Base-by-base conservation (phyloP, 2,797 vertebrate species). In the Hybognathus amarus region DNA sequence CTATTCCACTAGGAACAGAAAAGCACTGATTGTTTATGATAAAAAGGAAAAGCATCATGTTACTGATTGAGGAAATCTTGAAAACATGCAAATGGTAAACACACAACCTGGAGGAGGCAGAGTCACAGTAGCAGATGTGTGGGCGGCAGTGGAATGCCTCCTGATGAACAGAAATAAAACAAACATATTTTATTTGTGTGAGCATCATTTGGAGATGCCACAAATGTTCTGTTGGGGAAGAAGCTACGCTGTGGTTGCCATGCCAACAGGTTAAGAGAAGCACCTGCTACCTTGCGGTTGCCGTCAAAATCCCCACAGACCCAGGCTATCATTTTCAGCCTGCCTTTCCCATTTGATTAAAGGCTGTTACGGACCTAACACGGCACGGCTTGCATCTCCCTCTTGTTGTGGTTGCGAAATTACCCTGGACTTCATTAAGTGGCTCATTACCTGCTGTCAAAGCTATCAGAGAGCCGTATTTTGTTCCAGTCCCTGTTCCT, bases 381-480 rank as follows among this genome's bases (percentile, higher is more conserved):
- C 82, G 15, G 50, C 63, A 54, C 18, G 33, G 33, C 56, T 75
- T 79, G 47, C 76, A 27, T 77, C 76, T 63, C 64, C 22, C 66
- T 69, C 76, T 83, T 70, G 82, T 85, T 84, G 70, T 84, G 71
- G 76, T 78, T 82, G 69, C 50, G 13, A 82, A 88, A 85, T 82
- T 82, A 83, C 79, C 84, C 52, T n/a, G 61, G 84, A 89, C 84
- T 88, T 87, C 82, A 80, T 89, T 84, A 85, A 84, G 76, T 73
- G 81, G 64, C 84, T 87, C 88, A 89, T 87, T 89, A 87, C 82
- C 71, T 80, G 36, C 82, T 83, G 88, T 84, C 83, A 87, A 80
- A 68, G 59, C 82, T 66, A 80, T 80, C 71, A 45, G 61, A 69
- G 68, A 68, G 24, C 68, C 30, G 11, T 30, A 79, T 73, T 86